Evolutionary conservation across 2,113 vertebrate species (phyloP).

Genomic region (Pagrus major): DNA sequence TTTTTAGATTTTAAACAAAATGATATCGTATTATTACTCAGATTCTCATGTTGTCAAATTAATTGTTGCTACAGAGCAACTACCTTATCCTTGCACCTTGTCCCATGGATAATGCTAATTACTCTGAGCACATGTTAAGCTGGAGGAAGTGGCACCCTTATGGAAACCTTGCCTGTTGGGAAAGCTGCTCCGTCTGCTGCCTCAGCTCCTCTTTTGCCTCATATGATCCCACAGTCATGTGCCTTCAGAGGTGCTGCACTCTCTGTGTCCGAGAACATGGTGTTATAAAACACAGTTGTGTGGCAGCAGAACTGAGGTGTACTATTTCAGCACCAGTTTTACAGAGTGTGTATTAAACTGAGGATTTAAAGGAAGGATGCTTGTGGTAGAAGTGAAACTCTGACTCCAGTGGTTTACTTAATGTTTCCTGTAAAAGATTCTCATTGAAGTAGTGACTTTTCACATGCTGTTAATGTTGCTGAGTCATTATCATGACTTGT

Average conservation of each 20-base stretch:
- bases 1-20: too few relatives aligned
- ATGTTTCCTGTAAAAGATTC: not conserved
- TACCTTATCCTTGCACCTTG: conserved; percentile 4
- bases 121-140: not conserved
- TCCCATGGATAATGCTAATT: not conserved
- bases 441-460: conserved; percentile 2
- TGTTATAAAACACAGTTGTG: conserved; percentile 15
- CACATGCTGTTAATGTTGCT: conserved; percentile 26
- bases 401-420: not conserved
- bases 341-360: not conserved
- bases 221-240: conserved; percentile 59
- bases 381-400: conserved; percentile 53
- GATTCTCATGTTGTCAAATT: not conserved
- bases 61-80: not conserved
- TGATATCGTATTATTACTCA: not conserved
- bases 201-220: conserved; percentile 12
- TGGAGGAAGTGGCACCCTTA: conserved; percentile 2
- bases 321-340: not conserved
- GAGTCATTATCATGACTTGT: conserved; percentile 43
- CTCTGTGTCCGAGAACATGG: not conserved
- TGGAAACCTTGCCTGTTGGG: conserved; percentile 31
- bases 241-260: not conserved
- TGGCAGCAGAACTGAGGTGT: not conserved
- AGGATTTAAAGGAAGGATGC: not conserved
- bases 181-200: conserved; percentile 17